A percentile compares a stretch with the other conserved stretches of the same genome.
Evolutionary conservation across 1,140 invertebrate genomes (phyloP).

Genomic region (Procambarus virginalis): DNA sequence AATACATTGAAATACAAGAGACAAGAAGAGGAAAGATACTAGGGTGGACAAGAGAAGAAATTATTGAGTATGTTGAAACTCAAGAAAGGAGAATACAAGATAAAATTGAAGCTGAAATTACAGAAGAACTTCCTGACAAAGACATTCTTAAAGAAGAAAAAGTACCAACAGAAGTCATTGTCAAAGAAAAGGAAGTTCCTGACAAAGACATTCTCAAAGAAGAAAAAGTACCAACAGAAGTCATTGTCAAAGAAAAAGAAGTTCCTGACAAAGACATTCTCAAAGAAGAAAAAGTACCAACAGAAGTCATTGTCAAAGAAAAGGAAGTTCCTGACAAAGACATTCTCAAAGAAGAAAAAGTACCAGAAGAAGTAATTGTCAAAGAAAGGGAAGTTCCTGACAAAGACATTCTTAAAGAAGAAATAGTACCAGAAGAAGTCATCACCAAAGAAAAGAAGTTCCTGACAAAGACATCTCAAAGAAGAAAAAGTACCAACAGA

Average conservation of each 20-base stretch:
- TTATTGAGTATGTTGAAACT: neutral
- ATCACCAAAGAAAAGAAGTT: neutral
- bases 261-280: neutral
- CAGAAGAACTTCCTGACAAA: neutral
- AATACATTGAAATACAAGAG: neutral
- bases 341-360: neutral
- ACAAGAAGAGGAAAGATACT: neutral
- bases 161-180: neutral
- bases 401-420: neutral
- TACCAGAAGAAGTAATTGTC: neutral
- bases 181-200: slow-evolving; percentile 16
- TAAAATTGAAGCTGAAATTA: neutral
- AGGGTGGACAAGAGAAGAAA: neutral
- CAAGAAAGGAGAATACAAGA: neutral
- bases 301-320: neutral
- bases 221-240: slow-evolving; percentile 14
- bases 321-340: neutral
- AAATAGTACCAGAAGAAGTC: neutral
- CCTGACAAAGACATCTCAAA: neutral
- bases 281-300: neutral
- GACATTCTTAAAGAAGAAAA: neutral
- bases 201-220: no score
- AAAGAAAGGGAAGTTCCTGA: neutral
- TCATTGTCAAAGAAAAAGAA: neutral
- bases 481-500: slow-evolving; percentile 28